These are phyloP conservation scores for Dolichopus griseipennis DNA, from an alignment of 2,888 invertebrate genomes.

Conservation along the genomic window DNA sequence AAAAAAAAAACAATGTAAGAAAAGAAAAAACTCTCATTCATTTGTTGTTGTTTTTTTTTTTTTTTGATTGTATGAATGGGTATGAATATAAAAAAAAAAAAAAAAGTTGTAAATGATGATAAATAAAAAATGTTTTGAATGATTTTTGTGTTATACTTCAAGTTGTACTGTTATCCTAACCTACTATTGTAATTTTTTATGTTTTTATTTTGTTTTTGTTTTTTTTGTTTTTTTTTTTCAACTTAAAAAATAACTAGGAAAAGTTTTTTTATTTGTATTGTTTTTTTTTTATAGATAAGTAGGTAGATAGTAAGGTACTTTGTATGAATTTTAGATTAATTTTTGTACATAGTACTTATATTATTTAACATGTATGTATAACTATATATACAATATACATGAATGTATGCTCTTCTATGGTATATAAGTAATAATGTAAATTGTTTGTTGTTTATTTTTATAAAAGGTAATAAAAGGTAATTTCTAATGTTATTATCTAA, in stretches of 20 bases:
- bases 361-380: too few species aligned
- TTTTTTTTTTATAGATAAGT: neutral
- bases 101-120: slow-evolving; percentile 4
- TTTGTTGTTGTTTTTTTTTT: too few species aligned
- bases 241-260: neutral
- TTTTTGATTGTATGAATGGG: too few species aligned
- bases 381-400: neutral
- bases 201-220: neutral
- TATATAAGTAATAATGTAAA: neutral
- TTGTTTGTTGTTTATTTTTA: neutral
- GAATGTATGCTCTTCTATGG: neutral
- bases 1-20: too few species aligned
- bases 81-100: neutral
- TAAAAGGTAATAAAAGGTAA: slow-evolving; percentile 1
- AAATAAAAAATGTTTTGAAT: neutral
- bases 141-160: neutral
- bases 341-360: too few species aligned
- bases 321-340: slow-evolving; percentile 2
- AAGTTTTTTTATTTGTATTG: too few species aligned
- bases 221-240: too few species aligned
- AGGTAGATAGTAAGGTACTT: neutral
- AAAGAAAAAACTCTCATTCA: too few species aligned
- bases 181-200: neutral
- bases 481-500: neutral
- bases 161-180: neutral